phyloP scores from a whole-genome alignment of 2,888 invertebrate species.

The Gandaritis pyraliata region DNA sequence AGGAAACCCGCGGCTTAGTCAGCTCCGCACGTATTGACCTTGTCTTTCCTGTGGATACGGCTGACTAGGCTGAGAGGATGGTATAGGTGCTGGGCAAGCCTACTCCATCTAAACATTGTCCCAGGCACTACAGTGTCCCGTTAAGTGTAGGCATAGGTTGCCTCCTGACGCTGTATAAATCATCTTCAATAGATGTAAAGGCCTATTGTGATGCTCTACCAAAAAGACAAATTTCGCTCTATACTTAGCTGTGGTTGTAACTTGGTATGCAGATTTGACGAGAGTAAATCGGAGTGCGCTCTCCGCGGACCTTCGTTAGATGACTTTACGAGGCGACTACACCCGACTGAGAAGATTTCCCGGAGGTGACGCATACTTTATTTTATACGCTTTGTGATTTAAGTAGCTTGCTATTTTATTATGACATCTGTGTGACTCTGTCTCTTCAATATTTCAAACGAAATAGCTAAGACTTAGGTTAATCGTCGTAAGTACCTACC shows the following conservation, averaged over 20 bases:
- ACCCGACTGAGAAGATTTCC: constrained; percentile 73
- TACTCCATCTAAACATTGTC: too few species aligned
- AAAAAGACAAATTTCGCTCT: background rate
- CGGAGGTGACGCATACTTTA: constrained; percentile 76
- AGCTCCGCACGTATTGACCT: too few species aligned
- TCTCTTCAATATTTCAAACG: background rate
- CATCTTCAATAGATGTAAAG: too few species aligned
- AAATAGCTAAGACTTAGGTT: background rate
- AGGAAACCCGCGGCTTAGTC: too few species aligned
- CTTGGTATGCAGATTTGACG: constrained; percentile 26
- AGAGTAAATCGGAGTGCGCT: constrained; percentile 33
- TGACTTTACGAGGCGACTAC: constrained; percentile 70
- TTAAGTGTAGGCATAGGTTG: too few species aligned
- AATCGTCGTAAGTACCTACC: background rate
- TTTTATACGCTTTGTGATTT: constrained; percentile 74
- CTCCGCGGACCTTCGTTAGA: constrained; percentile 65
- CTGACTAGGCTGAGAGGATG: too few species aligned
- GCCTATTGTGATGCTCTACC: too few species aligned
- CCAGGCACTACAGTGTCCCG: too few species aligned
- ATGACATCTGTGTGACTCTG: constrained; percentile 14
- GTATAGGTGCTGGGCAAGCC: too few species aligned
- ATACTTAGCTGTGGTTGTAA: constrained; percentile 2
- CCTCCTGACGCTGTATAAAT: too few species aligned
- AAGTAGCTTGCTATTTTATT: constrained; percentile 51
- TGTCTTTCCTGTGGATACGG: too few species aligned